Evolutionary conservation across 2,797 vertebrate species (phyloP).

Genomic region (Falco naumanni): DNA sequence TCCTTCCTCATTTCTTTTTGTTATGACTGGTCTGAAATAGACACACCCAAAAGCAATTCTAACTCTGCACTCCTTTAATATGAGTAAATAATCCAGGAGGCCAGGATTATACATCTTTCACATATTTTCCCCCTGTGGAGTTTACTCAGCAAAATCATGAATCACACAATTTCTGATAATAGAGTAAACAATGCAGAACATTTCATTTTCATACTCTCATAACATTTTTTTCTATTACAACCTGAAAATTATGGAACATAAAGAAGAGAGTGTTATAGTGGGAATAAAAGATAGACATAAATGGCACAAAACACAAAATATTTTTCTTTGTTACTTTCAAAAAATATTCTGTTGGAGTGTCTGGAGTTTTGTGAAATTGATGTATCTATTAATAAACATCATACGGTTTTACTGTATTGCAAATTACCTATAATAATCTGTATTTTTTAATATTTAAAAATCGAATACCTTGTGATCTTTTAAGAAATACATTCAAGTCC

Average conservation of each 20-base stretch:
- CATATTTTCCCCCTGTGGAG: conserved; percentile 34
- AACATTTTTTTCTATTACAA: not conserved
- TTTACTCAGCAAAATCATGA: conserved; percentile 45
- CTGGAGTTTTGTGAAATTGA: not conserved
- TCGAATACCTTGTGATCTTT: not conserved
- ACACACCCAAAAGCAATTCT: conserved; percentile 28
- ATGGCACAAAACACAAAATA: not conserved
- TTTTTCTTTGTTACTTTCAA: not conserved
- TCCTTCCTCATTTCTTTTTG: conserved; percentile 49
- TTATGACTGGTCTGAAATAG: conserved; percentile 44
- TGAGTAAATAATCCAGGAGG: conserved; percentile 49
- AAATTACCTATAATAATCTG: not conserved
- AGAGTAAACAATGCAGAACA: not conserved
- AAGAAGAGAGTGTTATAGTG: not conserved
- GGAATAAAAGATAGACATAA: not conserved
- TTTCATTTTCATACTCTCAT: not conserved
- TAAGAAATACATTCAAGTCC: not conserved
- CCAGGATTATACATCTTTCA: conserved; percentile 36
- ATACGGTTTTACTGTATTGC: not conserved
- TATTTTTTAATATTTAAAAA: not conserved
- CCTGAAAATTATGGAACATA: not conserved
- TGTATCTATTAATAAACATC: not conserved
- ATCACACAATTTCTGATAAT: conserved; percentile 8
- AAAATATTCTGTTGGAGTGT: not conserved
- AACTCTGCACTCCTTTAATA: conserved; percentile 6